Evolutionary conservation across 2,113 vertebrate species (phyloP), one percentile per base, ranked within the genome.

Genomic region (Sclerurus mexicanus): DNA sequence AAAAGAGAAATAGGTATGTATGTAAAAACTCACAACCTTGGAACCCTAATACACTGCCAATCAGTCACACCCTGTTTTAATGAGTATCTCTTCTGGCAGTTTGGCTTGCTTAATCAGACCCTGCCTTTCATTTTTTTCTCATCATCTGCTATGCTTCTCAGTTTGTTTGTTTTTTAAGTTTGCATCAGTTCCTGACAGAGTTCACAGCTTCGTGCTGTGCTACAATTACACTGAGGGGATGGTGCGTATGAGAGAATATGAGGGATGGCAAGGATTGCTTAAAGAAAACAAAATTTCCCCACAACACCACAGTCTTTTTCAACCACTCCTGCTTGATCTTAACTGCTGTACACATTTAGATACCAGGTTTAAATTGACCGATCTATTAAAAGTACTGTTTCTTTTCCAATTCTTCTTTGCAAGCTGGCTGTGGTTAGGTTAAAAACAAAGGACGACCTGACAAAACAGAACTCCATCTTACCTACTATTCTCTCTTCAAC

Each of bases 281-380:
- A 63, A 67, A 75, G 15, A 35, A 76, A 84, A 50, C 1, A 5
- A 44, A 81, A 77, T 16, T 27, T 5, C 13, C 22, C 25, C 1
- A 4, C 24, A 74, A 53, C 46, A 35, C 4, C n/a, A 69, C 7
- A 47, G 35, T 5, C 9, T 16, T 68, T 88, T 69, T 53, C 37
- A 58, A 31, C 18, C 17, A 30, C 21, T 49, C 10, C 52, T 90
- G 4, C 28, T 71, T 86, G n/a, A 35, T 68, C 30, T 58, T 76
- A 44, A 77, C 33, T 80, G 30, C 40, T 69, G 28, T 37, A 28
- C 25, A 33, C 4, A 6, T 24, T 53, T 33, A 83, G 14, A 76
- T 33, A 3, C 5, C 22, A 11, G 15, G 10, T 21, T 87, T 35
- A 90, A 67, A 80, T 39, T 0, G 2, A 49, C 0, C 10, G 9